Percentiles rank a stretch among this genome's conserved stretches.
phyloP scores from a whole-genome alignment of 1,140 invertebrate species.

The Aphaenogaster ashmeadi region DNA sequence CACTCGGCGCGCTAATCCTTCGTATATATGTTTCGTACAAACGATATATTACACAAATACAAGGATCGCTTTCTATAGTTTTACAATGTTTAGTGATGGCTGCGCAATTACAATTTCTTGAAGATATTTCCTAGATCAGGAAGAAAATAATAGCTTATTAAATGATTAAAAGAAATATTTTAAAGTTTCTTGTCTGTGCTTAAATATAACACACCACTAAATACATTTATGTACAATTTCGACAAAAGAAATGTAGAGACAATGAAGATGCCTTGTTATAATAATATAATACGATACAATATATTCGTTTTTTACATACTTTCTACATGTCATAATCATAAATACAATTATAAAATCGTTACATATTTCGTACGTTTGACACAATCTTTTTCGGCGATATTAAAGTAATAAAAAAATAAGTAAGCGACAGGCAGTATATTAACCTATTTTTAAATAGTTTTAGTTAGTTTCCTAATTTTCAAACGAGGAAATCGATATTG shows the following conservation, averaged over 20 bases:
- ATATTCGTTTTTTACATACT: constrained; percentile 34
- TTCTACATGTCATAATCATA: constrained; percentile 40
- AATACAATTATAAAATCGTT: constrained; percentile 27
- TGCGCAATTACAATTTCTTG: constrained; percentile 22
- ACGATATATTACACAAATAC: constrained; percentile 38
- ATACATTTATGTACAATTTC: constrained; percentile 69
- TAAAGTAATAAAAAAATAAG: constrained; percentile 43
- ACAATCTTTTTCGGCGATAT: neutral
- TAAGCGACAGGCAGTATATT: neutral
- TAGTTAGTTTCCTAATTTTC: constrained; percentile 17
- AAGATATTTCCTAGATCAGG: constrained; percentile 14
- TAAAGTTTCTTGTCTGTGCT: constrained; percentile 35
- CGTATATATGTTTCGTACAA: constrained; percentile 32
- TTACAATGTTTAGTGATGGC: neutral
- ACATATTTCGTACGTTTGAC: neutral
- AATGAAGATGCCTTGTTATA: constrained; percentile 37
- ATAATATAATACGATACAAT: constrained; percentile 21
- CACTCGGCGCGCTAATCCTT: neutral
- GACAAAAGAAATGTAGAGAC: constrained; percentile 32
- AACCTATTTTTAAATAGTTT: neutral
- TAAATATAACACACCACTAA: constrained; percentile 52
- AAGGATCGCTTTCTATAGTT: constrained; percentile 1
- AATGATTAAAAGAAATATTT: constrained; percentile 27
- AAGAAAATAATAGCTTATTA: constrained; percentile 33
- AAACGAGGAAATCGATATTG: constrained; percentile 37